A percentile compares a stretch with the other conserved stretches of the same genome.
Evolutionary conservation across 2,797 vertebrate genomes (phyloP).

Genomic region (Chromobotia macracanthus): DNA sequence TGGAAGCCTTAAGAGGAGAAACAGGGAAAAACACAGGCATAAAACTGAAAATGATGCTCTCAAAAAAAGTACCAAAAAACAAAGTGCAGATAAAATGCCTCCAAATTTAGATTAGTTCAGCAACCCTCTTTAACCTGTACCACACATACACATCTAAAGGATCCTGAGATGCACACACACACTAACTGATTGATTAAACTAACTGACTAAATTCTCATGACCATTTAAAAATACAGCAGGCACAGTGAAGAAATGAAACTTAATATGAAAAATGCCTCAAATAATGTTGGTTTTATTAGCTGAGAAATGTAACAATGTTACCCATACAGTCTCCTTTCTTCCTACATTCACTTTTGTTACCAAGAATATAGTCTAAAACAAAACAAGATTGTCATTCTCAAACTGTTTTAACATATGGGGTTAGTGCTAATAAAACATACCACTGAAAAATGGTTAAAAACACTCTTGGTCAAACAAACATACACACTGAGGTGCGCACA

Average conservation of each 20-base stretch:
- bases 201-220: background rate
- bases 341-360: constrained; percentile 22
- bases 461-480: background rate
- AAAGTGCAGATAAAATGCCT: background rate
- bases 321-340: constrained; percentile 3
- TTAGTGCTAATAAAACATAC: constrained; percentile 33
- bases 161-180: background rate
- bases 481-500: background rate
- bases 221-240: background rate
- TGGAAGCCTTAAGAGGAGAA: constrained; percentile 8
- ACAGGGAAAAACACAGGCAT: background rate
- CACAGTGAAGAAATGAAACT: background rate
- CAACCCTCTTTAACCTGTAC: background rate
- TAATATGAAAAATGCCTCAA: constrained; percentile 19
- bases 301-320: constrained; percentile 39
- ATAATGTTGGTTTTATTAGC: constrained; percentile 37
- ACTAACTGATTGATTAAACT: background rate
- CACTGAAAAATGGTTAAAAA: constrained; percentile 41
- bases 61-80: background rate
- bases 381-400: constrained; percentile 21
- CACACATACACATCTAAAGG: background rate
- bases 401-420: constrained; percentile 11
- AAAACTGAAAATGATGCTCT: constrained; percentile 1
- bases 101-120: background rate
- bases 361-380: constrained; percentile 30